Evolutionary conservation across 2,113 vertebrate genomes (phyloP).

Genomic region (Catharus fuscescens): DNA sequence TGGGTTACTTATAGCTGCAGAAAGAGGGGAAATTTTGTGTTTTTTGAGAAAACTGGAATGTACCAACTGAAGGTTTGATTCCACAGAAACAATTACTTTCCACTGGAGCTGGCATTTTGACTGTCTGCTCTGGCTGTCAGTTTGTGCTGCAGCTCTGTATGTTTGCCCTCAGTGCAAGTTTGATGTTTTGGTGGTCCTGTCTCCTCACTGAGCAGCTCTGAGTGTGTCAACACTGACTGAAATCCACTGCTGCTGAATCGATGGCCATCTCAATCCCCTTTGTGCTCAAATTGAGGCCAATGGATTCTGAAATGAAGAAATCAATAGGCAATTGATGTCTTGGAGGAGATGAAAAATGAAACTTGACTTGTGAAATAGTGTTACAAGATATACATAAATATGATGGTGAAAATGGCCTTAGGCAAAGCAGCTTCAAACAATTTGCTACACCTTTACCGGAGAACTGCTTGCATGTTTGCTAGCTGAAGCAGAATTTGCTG

Average conservation of each 20-base stretch:
- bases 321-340: neutral
- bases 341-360: neutral
- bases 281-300: neutral
- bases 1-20: neutral
- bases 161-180: neutral
- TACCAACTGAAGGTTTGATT: neutral
- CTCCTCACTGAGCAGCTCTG: neutral
- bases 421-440: neutral
- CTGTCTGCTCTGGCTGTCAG: neutral
- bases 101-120: neutral
- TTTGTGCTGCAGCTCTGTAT: neutral
- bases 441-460: neutral
- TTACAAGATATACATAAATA: neutral
- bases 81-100: neutral
- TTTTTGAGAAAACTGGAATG: neutral
- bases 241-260: neutral
- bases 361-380: neutral
- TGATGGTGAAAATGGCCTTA: neutral
- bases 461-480: neutral
- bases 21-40: neutral
- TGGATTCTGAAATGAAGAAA: neutral
- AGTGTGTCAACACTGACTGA: neutral
- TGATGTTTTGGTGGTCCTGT: neutral
- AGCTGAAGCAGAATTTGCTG: neutral
- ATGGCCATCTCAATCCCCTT: neutral